Evolutionary conservation across 1,140 invertebrate genomes (phyloP).

Genomic region (Euura lappo): DNA sequence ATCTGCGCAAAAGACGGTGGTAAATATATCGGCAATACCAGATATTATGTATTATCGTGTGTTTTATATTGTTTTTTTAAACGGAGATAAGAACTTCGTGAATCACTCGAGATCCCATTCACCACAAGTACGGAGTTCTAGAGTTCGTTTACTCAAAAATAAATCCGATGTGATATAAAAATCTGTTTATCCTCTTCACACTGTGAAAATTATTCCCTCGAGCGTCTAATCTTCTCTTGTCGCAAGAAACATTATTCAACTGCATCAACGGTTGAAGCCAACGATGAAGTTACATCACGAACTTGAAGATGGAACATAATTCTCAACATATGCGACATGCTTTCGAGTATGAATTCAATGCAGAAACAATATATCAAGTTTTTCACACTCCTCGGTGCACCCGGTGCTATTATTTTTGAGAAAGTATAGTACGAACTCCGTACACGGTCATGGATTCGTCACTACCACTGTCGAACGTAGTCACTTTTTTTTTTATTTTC

Average conservation of each 20-base stretch:
- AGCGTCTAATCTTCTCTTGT: too few relatives aligned
- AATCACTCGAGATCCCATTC: not conserved
- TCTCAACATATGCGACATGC: too few relatives aligned
- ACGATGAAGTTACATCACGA: too few relatives aligned
- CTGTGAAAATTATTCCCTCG: too few relatives aligned
- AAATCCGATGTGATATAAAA: not conserved
- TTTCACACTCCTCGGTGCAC: too few relatives aligned
- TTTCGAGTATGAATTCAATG: too few relatives aligned
- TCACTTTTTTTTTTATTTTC: not conserved
- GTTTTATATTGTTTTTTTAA: not conserved
- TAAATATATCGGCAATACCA: not conserved
- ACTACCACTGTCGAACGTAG: not conserved
- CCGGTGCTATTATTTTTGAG: not conserved
- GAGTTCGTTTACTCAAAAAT: not conserved
- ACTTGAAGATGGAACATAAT: too few relatives aligned
- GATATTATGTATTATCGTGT: not conserved
- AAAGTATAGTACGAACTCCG: not conserved
- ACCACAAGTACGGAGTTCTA: not conserved
- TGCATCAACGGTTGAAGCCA: too few relatives aligned
- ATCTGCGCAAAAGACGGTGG: too few relatives aligned
- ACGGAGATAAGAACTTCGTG: not conserved
- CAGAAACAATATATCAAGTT: too few relatives aligned
- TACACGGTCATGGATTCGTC: not conserved
- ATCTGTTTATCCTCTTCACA: too few relatives aligned
- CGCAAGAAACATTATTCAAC: too few relatives aligned